Evolutionary conservation across 2,797 vertebrate species (phyloP), one percentile per base, ranked within the genome.

Genomic region (Megalops cyprinoides): DNA sequence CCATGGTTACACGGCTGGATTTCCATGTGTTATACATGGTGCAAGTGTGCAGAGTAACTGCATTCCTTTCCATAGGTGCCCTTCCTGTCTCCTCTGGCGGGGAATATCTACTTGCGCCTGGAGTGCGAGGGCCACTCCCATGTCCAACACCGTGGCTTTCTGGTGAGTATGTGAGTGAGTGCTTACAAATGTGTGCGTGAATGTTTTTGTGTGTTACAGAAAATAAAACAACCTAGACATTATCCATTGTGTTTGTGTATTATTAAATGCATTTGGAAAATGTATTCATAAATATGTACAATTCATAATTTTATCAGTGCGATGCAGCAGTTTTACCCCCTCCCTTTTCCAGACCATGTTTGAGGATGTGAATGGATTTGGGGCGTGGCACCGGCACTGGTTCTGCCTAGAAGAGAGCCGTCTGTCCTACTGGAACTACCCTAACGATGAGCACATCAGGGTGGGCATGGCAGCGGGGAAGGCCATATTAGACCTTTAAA

Each of bases 81-180:
- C 0, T 96, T 96, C 76, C 89, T 96, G 23, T 96, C 95, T 39
- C 95, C 95, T 49, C 91, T 96, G 81, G 95, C 96, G 87, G 95
- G 95, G 71, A 92, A 91, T 87, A 88, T 96, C 76, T 95, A 95
- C 87, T 84, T 96, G 78, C 87, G 44, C 0, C 84, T 96, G 83
- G 87, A 92, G 60, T 94, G 92, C 1, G 77, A 91, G 60, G 88
- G 93, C 53, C 93, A 95, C 83, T 95, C 95, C 0, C 80, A 84
- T 0, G 85, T 95, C 0, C 87, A 94, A 60, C 92, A 94, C 82
- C 90, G 91, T 78, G 95, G 95, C 34, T 96, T 96, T 87, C 90
- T 96, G 93, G 95, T 96, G 82, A 88, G 92, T 2, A 9, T 65
- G 60, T 15, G 60, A 1, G 0, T 65, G 56, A 18, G 15, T 56